Evolutionary conservation across 2,888 invertebrate genomes (phyloP), one percentile per base, ranked within the genome.

Genomic region (Linnaemya vulpina): DNA sequence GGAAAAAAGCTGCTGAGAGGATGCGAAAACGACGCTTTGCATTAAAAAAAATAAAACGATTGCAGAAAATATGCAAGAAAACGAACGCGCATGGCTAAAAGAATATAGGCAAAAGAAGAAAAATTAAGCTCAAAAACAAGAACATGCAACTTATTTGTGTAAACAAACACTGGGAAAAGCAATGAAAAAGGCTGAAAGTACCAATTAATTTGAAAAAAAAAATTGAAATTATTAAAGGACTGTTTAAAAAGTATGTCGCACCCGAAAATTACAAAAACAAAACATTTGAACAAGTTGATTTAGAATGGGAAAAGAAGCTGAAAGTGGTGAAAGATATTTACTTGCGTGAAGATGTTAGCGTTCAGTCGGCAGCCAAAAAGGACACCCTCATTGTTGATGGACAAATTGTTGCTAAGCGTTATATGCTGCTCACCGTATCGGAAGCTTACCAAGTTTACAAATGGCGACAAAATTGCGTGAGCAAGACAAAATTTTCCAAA

Each of bases 281-380:
- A 49, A 10, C 4, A 17, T 8, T 17, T 17, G n/a, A 49, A 4
- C 49, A 17, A 49, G 17, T 49, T 49, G 49, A 49, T 49, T 49
- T 49, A 5, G 49, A 49, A 49, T 49, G 49, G 49, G 49, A 49
- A 5, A 49, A 11, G 49, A 49, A 49, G n/a, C 17, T 49, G 49
- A 49, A 49, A 49, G 49, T 49, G 49, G 17, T 49, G 17, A 17
- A 49, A 49, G 49, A 49, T 17, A 49, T 49, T 49, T 49, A 49
- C 49, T 49, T 49, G 49, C 49, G n/a, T 49, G 49, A 49, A 49
- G 49, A 49, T 49, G 17, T 49, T 17, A 49, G 49, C 49, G 49
- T 49, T 49, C 49, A 49, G 49, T 49, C 49, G 49, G 49, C 49
- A 49, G 49, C 49, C 49, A 49, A 49, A 49, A 49, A 3, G 49